Conservation (phyloP, 2,797 vertebrate species). For the Coluber constrictor region DNA sequence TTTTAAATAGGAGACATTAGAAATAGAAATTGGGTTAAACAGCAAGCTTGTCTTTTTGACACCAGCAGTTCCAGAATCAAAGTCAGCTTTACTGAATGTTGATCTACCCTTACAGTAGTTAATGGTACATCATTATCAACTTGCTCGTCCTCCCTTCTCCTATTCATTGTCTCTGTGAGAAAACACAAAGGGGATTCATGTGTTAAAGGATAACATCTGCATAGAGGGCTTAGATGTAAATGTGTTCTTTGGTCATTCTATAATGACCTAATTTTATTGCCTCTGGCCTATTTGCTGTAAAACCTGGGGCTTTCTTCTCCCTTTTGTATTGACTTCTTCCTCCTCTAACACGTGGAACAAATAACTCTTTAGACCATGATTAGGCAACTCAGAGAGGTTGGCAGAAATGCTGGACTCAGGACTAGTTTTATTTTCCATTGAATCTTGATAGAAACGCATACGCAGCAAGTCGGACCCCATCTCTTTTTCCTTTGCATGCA, state of each 20-base stretch:
- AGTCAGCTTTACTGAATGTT: rapidly evolving
- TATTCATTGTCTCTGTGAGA: neutral
- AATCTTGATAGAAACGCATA: constrained; percentile 75
- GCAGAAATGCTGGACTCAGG: constrained; percentile 60
- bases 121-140: neutral
- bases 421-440: constrained; percentile 73
- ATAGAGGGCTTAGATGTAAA: constrained; percentile 19
- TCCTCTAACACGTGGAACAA: constrained; percentile 67
- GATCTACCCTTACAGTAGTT: neutral
- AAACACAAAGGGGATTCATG: neutral
- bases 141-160: rapidly evolving
- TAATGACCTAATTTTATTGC: constrained; percentile 37
- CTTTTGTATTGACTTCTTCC: constrained; percentile 44
- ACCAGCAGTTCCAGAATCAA: neutral
- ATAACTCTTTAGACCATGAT: constrained; percentile 65
- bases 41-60: neutral
- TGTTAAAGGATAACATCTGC: neutral
- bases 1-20: neutral
- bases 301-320: constrained; percentile 41
- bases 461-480: constrained; percentile 77
- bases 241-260: constrained; percentile 27
- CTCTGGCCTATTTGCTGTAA: constrained; percentile 11
- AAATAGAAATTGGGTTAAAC: neutral
- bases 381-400: constrained; percentile 57
- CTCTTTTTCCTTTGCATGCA: constrained; percentile 67